Evolutionary conservation across 2,888 invertebrate genomes (phyloP), one percentile per base, ranked within the genome.

Genomic region (Parnassius smintheus): DNA sequence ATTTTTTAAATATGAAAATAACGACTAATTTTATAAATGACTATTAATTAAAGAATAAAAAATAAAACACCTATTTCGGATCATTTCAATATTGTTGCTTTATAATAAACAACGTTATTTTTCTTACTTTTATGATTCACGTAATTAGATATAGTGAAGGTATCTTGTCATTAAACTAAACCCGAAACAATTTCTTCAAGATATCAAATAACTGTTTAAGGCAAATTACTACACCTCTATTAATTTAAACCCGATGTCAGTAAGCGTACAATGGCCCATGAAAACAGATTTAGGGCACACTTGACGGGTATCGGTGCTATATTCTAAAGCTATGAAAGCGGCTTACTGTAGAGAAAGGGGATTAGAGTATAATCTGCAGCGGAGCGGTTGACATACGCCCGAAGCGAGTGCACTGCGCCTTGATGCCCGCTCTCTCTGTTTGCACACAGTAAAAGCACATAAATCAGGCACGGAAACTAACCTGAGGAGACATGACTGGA

Each of bases 261-360:
- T 52, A 50, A 49, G 56, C 56, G 56, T 57, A 45, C 60, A 53
- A 60, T 65, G 59, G 61, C 70, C 73, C 70, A 76, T 77, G 75
- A 76, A 82, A 83, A 85, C 83, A 86, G 86, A 88, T 86, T 88
- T 82, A 75, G 80, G 75, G 72, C 80, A 74, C 83, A 85, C 82
- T 89, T 88, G 89, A 87, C 81, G 78, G 85, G 83, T 82, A 82
- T 85, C 82, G 76, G 74, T 71, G 82, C 78, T 77, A 81, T 81
- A 79, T 81, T 82, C 83, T 82, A 82, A 87, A 86, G 85, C 88
- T 83, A 87, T 85, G 86, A 86, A 89, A 88, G 86, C 85, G 81
- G 89, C 88, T 90, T 85, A 89, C 81, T 73, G 77, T 75, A 83
- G 85, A 84, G 86, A 87, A 86, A 82, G 83, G 86, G 88, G 88